Evolutionary conservation across 1,140 invertebrate species (phyloP), one percentile per base, ranked within the genome.

Genomic region (Heterodera schachtii): DNA sequence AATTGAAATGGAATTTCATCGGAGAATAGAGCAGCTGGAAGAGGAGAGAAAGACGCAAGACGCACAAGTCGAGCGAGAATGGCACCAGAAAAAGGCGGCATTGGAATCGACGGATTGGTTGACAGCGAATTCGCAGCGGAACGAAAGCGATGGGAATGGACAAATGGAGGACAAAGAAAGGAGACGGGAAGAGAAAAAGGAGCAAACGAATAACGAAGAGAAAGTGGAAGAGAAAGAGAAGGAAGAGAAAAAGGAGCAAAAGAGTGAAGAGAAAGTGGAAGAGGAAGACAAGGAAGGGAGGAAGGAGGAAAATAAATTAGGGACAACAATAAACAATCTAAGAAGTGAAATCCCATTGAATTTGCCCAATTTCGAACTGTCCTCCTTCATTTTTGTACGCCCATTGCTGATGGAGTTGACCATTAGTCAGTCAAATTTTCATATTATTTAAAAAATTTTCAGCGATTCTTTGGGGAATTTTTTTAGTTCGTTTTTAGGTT

Each of bases 101-200:
- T 69, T 78, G 77, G 77, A 78, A 46, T 78, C 77, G 21, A 70
- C 77, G 3, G 77, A 78, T 19, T 78, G 66, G 49, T 44, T 78
- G 46, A 41, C 21, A 49, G 11, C 64, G 21, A 46, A 71, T 44
- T 31, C 44, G 44, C 31, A 31, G 46, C 47, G 46, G 19, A 41
- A 19, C 31, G 31, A 31, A 31, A 31, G 31, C 31, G 31, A 31
- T 31, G 74, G 64, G 47, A 75, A 13, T 52, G 11, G 13, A 2
- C 41, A 75, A 75, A 75, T 46, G 52, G 19, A 52, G 16, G 19
- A 75, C 13, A 44, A 19, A 75, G 41, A 13, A 46, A 5, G 13
- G 60, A 44, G 57, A 43, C 31, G 31, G 31, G 31, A 31, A 31
- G 31, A 31, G 31, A 31, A 31, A 43, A 73, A 21, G 19, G 71